phyloP scores from a whole-genome alignment of 2,113 vertebrate species.

The Tragelaphus imberbis region DNA sequence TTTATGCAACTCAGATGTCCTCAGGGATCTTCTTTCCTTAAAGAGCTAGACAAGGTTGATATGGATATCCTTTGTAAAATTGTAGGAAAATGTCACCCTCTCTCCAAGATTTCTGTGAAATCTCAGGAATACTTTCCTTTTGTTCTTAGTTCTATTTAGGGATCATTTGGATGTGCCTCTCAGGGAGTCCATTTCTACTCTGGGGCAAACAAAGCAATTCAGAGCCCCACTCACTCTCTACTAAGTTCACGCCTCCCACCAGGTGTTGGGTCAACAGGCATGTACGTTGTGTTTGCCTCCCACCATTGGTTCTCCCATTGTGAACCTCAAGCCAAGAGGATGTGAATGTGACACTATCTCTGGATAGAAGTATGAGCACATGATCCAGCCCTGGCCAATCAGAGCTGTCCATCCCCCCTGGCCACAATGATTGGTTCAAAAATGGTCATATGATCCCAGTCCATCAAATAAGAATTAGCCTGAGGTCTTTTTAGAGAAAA shows the following conservation, averaged over 20 bases:
- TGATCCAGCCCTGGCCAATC: neutral
- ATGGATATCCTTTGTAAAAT: neutral
- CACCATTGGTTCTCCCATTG: neutral
- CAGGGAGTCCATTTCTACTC: neutral
- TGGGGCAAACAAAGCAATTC: neutral
- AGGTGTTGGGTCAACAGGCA: no score
- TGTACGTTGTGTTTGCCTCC: neutral
- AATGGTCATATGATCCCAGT: neutral
- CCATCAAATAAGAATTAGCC: neutral
- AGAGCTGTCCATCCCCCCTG: neutral
- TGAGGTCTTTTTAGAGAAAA: neutral
- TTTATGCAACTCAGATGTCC: neutral
- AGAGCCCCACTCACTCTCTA: neutral
- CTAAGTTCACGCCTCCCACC: neutral
- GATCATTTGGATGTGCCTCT: neutral
- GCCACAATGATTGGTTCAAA: neutral
- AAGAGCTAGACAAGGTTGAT: neutral
- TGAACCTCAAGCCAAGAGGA: neutral
- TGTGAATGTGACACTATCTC: fast-evolving
- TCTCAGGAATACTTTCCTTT: neutral
- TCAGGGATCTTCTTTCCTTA: neutral
- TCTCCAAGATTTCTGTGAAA: neutral
- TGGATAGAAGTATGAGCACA: neutral
- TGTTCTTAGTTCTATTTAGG: neutral
- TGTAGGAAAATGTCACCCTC: neutral